phyloP scores from a whole-genome alignment of 2,888 invertebrate species.

The Lamellibrachia satsuma region DNA sequence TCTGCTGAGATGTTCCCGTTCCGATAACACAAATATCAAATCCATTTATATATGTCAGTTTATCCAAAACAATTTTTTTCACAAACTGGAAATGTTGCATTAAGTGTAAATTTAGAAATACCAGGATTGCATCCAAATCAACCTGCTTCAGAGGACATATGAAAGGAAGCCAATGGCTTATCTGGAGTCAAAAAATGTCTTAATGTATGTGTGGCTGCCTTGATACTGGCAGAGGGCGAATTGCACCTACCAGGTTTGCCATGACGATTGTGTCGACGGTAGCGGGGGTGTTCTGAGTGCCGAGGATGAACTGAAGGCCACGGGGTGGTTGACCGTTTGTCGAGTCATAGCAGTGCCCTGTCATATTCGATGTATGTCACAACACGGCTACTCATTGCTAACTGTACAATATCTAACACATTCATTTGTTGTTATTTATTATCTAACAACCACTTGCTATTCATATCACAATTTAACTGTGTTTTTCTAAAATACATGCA shows the following conservation, averaged over 20 bases:
- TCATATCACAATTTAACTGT: not conserved
- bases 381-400: not conserved
- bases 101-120: too few species aligned
- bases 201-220: too few species aligned
- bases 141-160: too few species aligned
- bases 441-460: not conserved
- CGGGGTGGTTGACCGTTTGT: conserved; percentile 91
- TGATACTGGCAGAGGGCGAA: conserved; percentile 22
- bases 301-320: conserved; percentile 94
- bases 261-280: conserved; percentile 98
- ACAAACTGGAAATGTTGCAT: too few species aligned
- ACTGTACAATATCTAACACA: not conserved
- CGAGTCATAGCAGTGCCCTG: conserved; percentile 88
- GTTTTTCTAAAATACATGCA: not conserved
- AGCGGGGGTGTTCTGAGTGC: conserved; percentile 75
- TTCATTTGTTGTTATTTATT: not conserved
- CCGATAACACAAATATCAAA: not conserved
- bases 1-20: not conserved
- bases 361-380: too few species aligned
- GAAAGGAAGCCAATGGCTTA: too few species aligned
- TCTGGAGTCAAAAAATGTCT: too few species aligned
- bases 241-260: conserved; percentile 81
- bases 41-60: not conserved
- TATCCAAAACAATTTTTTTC: not conserved
- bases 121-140: too few species aligned